These are phyloP conservation scores for Salvelinus alpinus DNA, from an alignment of 2,113 vertebrate genomes.

Conservation along the genomic window DNA sequence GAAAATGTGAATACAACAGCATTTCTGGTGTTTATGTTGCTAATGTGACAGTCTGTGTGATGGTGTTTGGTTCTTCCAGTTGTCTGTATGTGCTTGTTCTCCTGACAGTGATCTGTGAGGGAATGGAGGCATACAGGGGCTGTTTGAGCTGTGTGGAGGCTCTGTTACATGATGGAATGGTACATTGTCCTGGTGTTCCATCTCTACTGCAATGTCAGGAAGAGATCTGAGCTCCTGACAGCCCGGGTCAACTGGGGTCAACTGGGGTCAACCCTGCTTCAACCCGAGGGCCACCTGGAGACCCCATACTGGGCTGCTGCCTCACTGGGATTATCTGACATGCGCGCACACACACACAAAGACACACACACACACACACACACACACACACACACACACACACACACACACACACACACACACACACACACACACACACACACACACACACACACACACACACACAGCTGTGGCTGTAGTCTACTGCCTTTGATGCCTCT, in stretches of 20 bases:
- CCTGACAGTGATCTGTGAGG: neutral
- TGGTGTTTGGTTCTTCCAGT: neutral
- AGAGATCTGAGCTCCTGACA: slow-evolving; percentile 51
- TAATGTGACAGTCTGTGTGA: too few relatives aligned
- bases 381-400: slow-evolving; percentile 22
- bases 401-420: slow-evolving; percentile 40
- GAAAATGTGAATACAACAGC: too few relatives aligned
- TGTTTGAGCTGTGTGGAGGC: slow-evolving; percentile 7
- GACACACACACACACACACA: slow-evolving; percentile 40
- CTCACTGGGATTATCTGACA: slow-evolving; percentile 52
- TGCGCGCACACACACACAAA: slow-evolving; percentile 31
- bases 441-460: slow-evolving; percentile 37
- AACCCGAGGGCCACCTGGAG: slow-evolving; percentile 64
- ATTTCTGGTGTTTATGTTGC: too few relatives aligned
- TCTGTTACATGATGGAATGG: slow-evolving; percentile 30
- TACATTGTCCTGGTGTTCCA: slow-evolving; percentile 44
- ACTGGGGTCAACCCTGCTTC: slow-evolving; percentile 65
- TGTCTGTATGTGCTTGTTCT: neutral
- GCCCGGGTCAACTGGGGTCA: slow-evolving; percentile 66
- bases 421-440: slow-evolving; percentile 28
- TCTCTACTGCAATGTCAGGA: slow-evolving; percentile 33
- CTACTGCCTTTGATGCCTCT: neutral
- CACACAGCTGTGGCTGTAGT: neutral
- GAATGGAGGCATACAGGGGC: slow-evolving; percentile 17
- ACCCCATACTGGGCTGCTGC: slow-evolving; percentile 27